Base-by-base conservation (phyloP, 2,888 invertebrate genomes). In the Ennomos fuscantarius region DNA sequence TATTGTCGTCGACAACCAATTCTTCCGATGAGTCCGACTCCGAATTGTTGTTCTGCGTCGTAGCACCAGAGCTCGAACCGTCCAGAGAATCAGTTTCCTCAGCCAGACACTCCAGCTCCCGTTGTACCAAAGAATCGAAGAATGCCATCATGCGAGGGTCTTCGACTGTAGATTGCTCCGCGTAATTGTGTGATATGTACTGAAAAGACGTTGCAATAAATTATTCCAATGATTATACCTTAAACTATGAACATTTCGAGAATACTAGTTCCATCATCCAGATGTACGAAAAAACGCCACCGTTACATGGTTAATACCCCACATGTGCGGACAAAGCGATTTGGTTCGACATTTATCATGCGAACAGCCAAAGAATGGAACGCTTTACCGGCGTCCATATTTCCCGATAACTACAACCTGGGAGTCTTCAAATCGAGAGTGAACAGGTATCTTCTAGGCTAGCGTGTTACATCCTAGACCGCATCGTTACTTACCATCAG, bases 111-210 rank as follows among this genome's bases (percentile, higher is more conserved):
- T 97, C 97, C 62, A 98, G 94, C 82, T 98, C 98, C 40, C 97
- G 94, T 81, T 98, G 98, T 32, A 99, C 97, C 15, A 98, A 89
- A 9, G 97, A 96, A 89, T 99, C 98, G 78, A 99, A 99, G 90
- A 98, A 98, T 33, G 98, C 98, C 96, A 99, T 96, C 98, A 99
- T 99, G 50, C 97, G 94, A 0, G 97, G 96, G 86, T 99, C 98
- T 85, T 99, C 98, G 50, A 95, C 94, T 0, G 96, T 97, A 8
- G 97, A 97, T 73, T 97, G 96, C 67, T 96, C 95, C 72, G 96
- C 96, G 80, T 97, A 97, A 86, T 98, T 98, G 84, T 98, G 97
- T 0, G 97, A 95, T 86, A 97, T 95, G 70, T 95, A 94, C 93
- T 96, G 87, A 9, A 46, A 24, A 24, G 24, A 24, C 0, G 5